A percentile compares a stretch with the other conserved stretches of the same genome.
Conservation (phyloP, 2,888 invertebrate genomes). For the Baronia brevicornis region DNA sequence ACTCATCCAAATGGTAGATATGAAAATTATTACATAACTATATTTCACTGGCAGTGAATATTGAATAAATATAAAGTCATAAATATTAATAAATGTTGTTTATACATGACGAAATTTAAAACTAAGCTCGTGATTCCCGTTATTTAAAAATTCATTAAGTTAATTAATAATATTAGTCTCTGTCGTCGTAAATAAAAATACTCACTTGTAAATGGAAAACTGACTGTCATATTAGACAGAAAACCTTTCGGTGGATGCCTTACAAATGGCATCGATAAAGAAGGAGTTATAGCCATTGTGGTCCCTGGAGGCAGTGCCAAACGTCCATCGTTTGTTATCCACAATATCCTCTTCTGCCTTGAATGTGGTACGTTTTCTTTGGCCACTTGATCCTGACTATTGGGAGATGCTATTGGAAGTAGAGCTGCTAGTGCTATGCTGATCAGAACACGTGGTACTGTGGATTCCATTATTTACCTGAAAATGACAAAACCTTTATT, state of each 20-base stretch:
- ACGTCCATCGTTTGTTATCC: constrained; percentile 90
- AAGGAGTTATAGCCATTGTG: constrained; percentile 85
- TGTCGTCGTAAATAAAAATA: no score
- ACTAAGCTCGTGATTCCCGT: no score
- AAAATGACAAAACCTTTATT: constrained; percentile 1
- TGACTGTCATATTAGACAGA: constrained; percentile 87
- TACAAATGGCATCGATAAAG: constrained; percentile 87
- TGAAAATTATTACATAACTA: no score
- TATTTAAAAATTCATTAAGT: no score
- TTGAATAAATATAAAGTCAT: no score
- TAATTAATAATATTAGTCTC: no score
- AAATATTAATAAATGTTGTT: no score
- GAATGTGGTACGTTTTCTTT: constrained; percentile 78
- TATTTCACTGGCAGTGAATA: no score
- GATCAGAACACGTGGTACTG: constrained; percentile 57
- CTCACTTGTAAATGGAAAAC: constrained; percentile 90
- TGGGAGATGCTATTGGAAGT: constrained; percentile 56
- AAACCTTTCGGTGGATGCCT: constrained; percentile 91
- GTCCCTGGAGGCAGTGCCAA: constrained; percentile 90
- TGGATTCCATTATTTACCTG: constrained; percentile 61
- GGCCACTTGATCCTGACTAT: constrained; percentile 39
- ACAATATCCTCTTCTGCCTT: constrained; percentile 86
- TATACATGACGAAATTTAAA: no score
- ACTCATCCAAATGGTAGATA: no score
- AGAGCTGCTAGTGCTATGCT: constrained; percentile 64